phyloP scores from a whole-genome alignment of 30 jellyfish, hydroid and myxozoan species.

The Rhopilema esculentum region DNA sequence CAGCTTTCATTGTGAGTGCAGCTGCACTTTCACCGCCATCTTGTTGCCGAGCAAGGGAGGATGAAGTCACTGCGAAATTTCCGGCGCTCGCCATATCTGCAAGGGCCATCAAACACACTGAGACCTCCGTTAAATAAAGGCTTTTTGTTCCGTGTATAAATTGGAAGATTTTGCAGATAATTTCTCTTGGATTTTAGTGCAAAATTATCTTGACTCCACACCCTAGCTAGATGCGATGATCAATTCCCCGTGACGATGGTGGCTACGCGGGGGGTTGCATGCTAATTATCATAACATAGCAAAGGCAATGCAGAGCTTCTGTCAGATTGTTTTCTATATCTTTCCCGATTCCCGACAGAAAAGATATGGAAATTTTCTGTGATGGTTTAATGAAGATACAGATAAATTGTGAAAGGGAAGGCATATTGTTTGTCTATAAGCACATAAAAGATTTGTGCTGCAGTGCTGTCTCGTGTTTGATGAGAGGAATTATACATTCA shows the following conservation, averaged over 20 bases:
- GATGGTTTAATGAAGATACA: too few relatives aligned
- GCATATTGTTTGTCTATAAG: too few relatives aligned
- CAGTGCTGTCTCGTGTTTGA: too few relatives aligned
- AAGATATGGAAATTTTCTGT: too few relatives aligned
- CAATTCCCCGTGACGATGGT: conserved; percentile 77
- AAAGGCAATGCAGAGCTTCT: background rate
- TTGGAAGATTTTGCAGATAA: background rate
- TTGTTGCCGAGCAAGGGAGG: conserved; percentile 70
- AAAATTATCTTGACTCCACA: conserved; percentile 40
- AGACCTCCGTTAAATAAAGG: background rate
- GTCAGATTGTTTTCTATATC: too few relatives aligned
- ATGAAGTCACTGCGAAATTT: conserved; percentile 30
- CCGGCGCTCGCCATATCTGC: conserved; percentile 38
- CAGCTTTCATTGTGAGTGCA: conserved; percentile 48
- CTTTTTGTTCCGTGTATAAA: background rate
- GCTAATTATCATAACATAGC: conserved; percentile 49
- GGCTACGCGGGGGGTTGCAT: conserved; percentile 84
- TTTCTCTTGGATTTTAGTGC: background rate
- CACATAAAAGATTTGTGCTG: too few relatives aligned
- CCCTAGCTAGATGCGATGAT: conserved; percentile 49
- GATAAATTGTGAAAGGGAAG: too few relatives aligned
- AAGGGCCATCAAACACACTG: background rate
- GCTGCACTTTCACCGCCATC: conserved; percentile 77
- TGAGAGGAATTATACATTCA: too few relatives aligned
- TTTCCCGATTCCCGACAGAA: too few relatives aligned